Percentiles rank a stretch among this genome's conserved stretches.
Conservation (phyloP, 2,888 invertebrate species). For the Pollenia angustigena region DNA sequence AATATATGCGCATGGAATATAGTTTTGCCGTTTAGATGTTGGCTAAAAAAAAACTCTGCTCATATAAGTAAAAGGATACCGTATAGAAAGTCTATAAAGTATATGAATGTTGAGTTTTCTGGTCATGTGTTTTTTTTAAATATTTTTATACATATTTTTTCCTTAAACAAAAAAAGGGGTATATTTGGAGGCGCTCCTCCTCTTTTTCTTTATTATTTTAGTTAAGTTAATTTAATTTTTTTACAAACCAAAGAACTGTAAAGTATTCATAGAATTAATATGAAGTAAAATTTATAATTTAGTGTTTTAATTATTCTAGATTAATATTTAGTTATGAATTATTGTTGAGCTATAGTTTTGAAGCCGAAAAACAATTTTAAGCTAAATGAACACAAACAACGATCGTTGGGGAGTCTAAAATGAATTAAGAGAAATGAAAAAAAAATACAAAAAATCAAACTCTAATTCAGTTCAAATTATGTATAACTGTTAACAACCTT, state of each 20-base stretch:
- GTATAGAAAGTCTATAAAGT: conserved; percentile 29
- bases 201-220: conserved; percentile 30
- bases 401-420: background rate
- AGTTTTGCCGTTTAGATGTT: conserved; percentile 45
- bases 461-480: too few relatives aligned
- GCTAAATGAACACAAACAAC: background rate
- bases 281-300: background rate
- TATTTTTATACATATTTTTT: conserved; percentile 2
- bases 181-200: conserved; percentile 46
- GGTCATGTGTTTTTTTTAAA: conserved; percentile 39
- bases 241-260: background rate
- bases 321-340: conserved; percentile 45
- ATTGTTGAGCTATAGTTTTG: conserved; percentile 57
- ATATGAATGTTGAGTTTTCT: conserved; percentile 25
- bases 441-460: background rate
- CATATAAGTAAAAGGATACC: conserved; percentile 60
- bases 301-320: conserved; percentile 17
- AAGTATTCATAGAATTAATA: conserved; percentile 15
- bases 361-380: conserved; percentile 49
- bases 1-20: conserved; percentile 66
- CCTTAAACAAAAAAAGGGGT: background rate
- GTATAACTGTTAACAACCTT: too few relatives aligned
- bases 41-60: conserved; percentile 50
- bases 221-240: conserved; percentile 13
- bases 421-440: background rate